These are phyloP conservation scores for Heteromormyrus szaboi DNA, from an alignment of 2,797 vertebrate genomes.

Conservation along the genomic window DNA sequence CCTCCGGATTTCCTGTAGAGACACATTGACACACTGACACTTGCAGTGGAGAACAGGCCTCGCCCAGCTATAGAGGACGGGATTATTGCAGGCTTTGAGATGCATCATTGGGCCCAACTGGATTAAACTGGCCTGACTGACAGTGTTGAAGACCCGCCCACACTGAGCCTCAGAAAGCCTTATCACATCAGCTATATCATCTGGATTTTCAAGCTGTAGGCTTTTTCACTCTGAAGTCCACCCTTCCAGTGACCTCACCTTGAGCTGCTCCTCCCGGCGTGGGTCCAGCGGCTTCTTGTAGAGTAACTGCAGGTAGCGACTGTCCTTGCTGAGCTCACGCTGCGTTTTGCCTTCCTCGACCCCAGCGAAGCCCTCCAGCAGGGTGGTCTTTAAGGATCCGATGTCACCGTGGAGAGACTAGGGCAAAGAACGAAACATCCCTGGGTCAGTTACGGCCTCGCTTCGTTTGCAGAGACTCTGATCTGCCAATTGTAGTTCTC, in stretches of 20 bases:
- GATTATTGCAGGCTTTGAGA: neutral
- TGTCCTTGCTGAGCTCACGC: conserved; percentile 69
- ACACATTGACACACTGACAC: neutral
- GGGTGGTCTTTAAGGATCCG: conserved; percentile 77
- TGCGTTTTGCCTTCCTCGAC: conserved; percentile 81
- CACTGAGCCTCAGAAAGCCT: neutral
- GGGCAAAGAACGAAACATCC: neutral
- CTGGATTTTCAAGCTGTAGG: neutral
- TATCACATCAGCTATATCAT: neutral
- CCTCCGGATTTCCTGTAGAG: conserved; percentile 79
- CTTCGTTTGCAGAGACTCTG: neutral
- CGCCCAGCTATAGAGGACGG: neutral
- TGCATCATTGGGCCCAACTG: neutral
- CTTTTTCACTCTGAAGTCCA: neutral
- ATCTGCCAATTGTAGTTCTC: neutral
- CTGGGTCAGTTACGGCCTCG: neutral
- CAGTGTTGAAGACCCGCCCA: neutral
- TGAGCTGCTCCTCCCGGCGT: conserved; percentile 85
- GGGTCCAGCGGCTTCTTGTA: conserved; percentile 91
- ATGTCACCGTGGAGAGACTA: conserved; percentile 91
- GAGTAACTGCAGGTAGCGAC: conserved; percentile 78
- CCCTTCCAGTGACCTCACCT: conserved; percentile 59
- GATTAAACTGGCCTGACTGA: neutral
- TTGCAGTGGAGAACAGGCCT: neutral
- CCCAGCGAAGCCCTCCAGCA: conserved; percentile 87